These are phyloP conservation scores for Thripadectes ignobilis DNA, from an alignment of 2,797 vertebrate genomes.

Conservation along the genomic window DNA sequence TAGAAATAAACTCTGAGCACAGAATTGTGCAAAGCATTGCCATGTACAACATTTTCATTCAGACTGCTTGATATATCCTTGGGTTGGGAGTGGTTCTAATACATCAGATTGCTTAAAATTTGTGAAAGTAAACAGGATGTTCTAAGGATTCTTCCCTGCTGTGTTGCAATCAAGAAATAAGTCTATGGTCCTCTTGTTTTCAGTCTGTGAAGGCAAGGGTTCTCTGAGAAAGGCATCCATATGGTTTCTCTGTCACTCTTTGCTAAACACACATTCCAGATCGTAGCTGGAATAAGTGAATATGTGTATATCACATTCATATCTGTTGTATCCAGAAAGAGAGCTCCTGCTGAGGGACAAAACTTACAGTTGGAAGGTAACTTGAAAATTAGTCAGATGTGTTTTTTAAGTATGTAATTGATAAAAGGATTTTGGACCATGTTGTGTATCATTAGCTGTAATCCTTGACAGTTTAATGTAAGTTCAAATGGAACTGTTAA, in stretches of 20 bases:
- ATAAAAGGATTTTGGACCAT: background rate
- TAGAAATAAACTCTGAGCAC: background rate
- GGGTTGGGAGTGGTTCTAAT: background rate
- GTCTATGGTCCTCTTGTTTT: background rate
- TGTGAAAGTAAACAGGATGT: background rate
- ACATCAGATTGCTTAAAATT: background rate
- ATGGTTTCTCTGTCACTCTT: background rate
- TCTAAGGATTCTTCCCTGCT: background rate
- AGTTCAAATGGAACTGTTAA: background rate
- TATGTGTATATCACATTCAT: fast-evolving
- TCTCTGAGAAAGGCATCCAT: background rate
- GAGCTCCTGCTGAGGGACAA: background rate
- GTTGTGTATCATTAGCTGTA: background rate
- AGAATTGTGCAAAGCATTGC: background rate
- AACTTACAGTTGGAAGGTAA: background rate
- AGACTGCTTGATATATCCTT: background rate
- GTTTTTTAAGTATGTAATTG: background rate
- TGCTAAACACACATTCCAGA: background rate
- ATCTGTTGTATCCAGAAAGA: background rate
- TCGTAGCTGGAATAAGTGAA: background rate
- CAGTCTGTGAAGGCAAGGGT: background rate
- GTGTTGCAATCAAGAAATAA: background rate
- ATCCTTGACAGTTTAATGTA: background rate
- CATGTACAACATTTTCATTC: background rate
- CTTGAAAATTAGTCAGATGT: background rate